These are phyloP conservation scores for Hippocampus mohnikei DNA, from an alignment of 2,113 vertebrate species.

Conservation along the genomic window DNA sequence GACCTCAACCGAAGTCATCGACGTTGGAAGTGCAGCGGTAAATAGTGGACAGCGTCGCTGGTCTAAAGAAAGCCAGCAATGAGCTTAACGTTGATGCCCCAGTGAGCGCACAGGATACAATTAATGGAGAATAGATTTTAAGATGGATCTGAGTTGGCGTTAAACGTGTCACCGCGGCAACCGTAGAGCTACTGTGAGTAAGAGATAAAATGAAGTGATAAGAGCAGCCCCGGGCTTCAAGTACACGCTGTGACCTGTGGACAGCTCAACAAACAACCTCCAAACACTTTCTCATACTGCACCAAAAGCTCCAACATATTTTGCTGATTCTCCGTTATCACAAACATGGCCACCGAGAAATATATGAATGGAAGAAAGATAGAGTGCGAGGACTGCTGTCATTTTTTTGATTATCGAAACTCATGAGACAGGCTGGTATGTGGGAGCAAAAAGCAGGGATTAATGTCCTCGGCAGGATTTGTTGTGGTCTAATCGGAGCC, in stretches of 20 bases:
- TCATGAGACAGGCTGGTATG: slow-evolving; percentile 51
- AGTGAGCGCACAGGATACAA: neutral
- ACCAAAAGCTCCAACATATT: slow-evolving; percentile 41
- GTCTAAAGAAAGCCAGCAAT: neutral
- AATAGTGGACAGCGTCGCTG: neutral
- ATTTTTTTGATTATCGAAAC: slow-evolving; percentile 57
- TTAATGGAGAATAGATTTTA: neutral
- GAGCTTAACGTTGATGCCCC: neutral
- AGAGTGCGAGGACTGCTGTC: slow-evolving; percentile 53
- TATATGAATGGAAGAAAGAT: slow-evolving; percentile 53
- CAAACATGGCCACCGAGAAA: slow-evolving; percentile 42
- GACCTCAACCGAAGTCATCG: neutral
- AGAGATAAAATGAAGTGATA: neutral
- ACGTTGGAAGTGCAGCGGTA: neutral
- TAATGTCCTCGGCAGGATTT: slow-evolving; percentile 14
- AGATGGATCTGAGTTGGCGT: neutral
- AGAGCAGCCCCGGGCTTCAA: slow-evolving; percentile 30
- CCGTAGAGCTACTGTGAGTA: slow-evolving; percentile 31
- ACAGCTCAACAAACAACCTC: slow-evolving; percentile 54
- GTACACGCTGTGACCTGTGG: slow-evolving; percentile 35
- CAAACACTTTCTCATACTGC: slow-evolving; percentile 34
- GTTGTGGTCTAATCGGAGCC: slow-evolving; percentile 25
- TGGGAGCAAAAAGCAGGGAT: slow-evolving; percentile 27
- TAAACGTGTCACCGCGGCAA: neutral
- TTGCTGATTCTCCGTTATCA: slow-evolving; percentile 46